A percentile compares a stretch with the other conserved stretches of the same genome.
These are phyloP conservation scores for Leptinotarsa lineolata DNA, from an alignment of 1,140 invertebrate species.

Conservation along the genomic window DNA sequence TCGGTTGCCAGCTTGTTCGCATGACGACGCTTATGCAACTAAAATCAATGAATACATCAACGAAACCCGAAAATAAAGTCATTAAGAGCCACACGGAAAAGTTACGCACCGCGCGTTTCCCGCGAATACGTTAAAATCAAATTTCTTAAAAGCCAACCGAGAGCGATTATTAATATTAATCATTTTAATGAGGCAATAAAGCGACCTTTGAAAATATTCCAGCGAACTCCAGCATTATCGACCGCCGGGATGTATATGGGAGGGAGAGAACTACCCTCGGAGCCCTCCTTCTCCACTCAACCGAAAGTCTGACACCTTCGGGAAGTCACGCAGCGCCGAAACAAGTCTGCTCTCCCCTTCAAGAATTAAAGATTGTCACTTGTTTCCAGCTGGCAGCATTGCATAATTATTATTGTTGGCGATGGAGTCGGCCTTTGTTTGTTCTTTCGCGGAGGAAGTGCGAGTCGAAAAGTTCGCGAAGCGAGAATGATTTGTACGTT, in stretches of 20 bases:
- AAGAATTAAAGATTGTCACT: constrained; percentile 47
- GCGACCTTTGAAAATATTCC: constrained; percentile 21
- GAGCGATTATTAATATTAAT: constrained; percentile 22
- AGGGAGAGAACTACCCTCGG: constrained; percentile 17
- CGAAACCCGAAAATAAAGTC: background rate
- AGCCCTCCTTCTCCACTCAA: constrained; percentile 27
- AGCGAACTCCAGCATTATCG: constrained; percentile 15
- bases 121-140: background rate
- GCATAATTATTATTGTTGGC: constrained; percentile 8
- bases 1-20: background rate
- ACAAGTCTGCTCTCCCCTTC: constrained; percentile 40
- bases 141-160: constrained; percentile 10
- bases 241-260: constrained; percentile 18
- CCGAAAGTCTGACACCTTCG: constrained; percentile 43
- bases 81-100: background rate
- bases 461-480: background rate
- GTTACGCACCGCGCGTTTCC: background rate
- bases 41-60: background rate
- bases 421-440: constrained; percentile 8
- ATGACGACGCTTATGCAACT: background rate
- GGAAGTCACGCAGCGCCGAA: constrained; percentile 45
- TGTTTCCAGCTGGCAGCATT: constrained; percentile 35
- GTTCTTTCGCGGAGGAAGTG: background rate
- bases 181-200: constrained; percentile 21
- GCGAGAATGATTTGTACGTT: background rate